Evolutionary conservation across 2,888 invertebrate genomes (phyloP).

Genomic region (Caprella mutica): DNA sequence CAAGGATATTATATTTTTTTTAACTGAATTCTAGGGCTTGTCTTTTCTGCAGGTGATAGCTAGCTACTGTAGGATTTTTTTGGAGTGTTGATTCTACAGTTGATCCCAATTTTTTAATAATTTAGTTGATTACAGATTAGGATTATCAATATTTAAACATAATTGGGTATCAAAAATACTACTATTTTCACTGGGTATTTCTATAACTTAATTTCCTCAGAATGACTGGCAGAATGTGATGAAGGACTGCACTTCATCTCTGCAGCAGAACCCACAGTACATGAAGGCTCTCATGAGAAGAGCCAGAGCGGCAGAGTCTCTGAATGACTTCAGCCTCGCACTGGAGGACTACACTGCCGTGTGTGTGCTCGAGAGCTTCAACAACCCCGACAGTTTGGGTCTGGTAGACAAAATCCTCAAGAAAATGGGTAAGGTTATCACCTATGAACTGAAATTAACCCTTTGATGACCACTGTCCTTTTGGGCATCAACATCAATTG

Average conservation of each 20-base stretch:
- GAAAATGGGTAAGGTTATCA: constrained; percentile 51
- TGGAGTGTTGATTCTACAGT: too few species aligned
- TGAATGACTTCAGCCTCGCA: constrained; percentile 64
- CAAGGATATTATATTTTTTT: too few species aligned
- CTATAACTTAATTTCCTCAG: constrained; percentile 36
- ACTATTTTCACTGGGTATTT: too few species aligned
- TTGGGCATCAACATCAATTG: too few species aligned
- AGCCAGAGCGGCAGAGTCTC: constrained; percentile 52
- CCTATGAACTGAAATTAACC: too few species aligned
- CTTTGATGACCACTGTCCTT: too few species aligned
- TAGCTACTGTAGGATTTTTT: too few species aligned
- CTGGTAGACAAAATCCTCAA: constrained; percentile 82
- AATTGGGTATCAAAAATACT: too few species aligned
- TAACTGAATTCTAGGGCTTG: too few species aligned
- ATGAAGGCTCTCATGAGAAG: constrained; percentile 36
- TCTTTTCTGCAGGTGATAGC: too few species aligned
- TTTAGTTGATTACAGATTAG: background rate
- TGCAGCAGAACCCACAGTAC: constrained; percentile 41
- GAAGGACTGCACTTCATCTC: constrained; percentile 43
- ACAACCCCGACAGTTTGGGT: constrained; percentile 63
- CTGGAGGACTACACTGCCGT: constrained; percentile 87
- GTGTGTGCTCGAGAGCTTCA: constrained; percentile 79
- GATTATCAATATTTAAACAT: too few species aligned
- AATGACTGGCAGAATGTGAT: constrained; percentile 49
- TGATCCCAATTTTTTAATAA: too few species aligned